Conservation (phyloP, 2,797 vertebrate species). For the Ctenochaetus hawaiiensis region DNA sequence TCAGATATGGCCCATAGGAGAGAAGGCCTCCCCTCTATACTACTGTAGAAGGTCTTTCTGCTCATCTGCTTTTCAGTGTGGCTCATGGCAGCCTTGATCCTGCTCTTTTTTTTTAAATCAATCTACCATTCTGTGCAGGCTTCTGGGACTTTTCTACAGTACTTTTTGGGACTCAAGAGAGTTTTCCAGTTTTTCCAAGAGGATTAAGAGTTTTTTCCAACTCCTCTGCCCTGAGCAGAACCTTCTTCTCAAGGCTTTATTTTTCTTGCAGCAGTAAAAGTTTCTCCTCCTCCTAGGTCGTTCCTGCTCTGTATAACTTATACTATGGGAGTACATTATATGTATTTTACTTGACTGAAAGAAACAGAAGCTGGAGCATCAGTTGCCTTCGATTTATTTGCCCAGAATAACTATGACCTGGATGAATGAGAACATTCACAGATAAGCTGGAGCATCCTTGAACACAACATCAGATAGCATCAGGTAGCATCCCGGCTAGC, state of each 20-base stretch:
- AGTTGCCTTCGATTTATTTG: no score
- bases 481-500: background rate
- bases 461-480: background rate
- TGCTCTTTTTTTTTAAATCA: constrained; percentile 6
- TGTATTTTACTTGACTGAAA: background rate
- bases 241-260: constrained; percentile 29
- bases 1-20: background rate
- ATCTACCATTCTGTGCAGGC: constrained; percentile 31
- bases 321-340: background rate
- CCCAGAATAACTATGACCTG: no score
- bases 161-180: constrained; percentile 24
- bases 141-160: constrained; percentile 18
- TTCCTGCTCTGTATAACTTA: background rate
- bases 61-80: constrained; percentile 22
- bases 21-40: background rate
- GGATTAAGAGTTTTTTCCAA: constrained; percentile 38
- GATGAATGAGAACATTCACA: no score
- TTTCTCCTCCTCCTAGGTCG: background rate
- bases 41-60: constrained; percentile 15
- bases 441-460: background rate
- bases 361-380: background rate
- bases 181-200: constrained; percentile 47
- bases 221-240: constrained; percentile 29
- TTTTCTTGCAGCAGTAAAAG: constrained; percentile 16
- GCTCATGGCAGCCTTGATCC: constrained; percentile 35